Percentiles rank a stretch among this genome's conserved stretches.
phyloP scores from a whole-genome alignment of 2,113 vertebrate species.

The Mus spicilegus region DNA sequence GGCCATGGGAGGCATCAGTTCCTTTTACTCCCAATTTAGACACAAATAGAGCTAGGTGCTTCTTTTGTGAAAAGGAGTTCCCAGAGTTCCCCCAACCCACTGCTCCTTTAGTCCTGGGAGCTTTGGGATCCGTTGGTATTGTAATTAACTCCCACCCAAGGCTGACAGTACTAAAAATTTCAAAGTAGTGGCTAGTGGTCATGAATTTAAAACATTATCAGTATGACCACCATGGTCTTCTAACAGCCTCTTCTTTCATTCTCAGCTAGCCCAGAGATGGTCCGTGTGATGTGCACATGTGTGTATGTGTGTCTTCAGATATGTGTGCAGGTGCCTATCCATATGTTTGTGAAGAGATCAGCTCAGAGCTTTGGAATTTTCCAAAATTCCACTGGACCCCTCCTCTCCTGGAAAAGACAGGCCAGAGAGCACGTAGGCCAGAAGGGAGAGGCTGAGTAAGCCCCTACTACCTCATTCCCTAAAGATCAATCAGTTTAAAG shows the following conservation, averaged over 20 bases:
- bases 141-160: neutral
- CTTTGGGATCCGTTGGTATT: neutral
- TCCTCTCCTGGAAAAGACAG: no score
- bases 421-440: no score
- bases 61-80: neutral
- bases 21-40: conserved; percentile 5
- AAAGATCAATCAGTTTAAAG: no score
- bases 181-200: neutral
- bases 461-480: no score
- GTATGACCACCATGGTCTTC: neutral
- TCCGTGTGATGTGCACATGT: neutral
- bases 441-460: no score
- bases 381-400: no score
- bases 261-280: no score
- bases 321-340: no score
- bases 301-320: neutral
- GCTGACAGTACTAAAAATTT: neutral
- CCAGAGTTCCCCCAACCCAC: neutral
- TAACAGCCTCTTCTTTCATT: neutral
- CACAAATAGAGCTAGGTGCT: neutral
- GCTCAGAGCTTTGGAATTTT: no score
- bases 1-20: conserved; percentile 77
- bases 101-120: neutral
- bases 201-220: neutral
- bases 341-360: neutral